Percentiles rank a stretch among this genome's conserved stretches.
Conservation (phyloP, 2,888 invertebrate genomes). For the Incurvaria masculella region DNA sequence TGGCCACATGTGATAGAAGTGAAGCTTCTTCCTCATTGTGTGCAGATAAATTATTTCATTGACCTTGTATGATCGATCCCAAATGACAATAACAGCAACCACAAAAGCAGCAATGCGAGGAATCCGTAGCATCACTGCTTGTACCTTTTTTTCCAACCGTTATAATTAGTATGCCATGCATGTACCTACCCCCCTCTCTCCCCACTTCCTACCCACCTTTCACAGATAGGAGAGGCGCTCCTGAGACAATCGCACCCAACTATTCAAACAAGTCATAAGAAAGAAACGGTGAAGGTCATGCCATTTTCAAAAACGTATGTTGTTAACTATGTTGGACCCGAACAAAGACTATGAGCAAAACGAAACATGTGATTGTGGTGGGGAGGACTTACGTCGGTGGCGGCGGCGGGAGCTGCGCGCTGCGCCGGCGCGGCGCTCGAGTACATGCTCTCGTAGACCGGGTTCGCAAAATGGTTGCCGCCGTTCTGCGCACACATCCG, state of each 20-base stretch:
- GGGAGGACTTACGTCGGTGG: neutral
- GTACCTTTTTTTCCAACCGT: constrained; percentile 27
- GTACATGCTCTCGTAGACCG: constrained; percentile 83
- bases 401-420: neutral
- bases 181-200: no score
- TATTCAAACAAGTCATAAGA: constrained; percentile 1
- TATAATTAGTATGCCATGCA: no score
- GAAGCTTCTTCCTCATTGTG: constrained; percentile 23
- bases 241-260: neutral
- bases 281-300: neutral
- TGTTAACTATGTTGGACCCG: neutral
- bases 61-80: neutral
- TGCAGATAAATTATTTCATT: constrained; percentile 11
- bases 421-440: constrained; percentile 20
- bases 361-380: neutral
- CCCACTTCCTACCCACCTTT: no score
- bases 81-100: neutral
- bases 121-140: neutral
- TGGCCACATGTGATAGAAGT: no score
- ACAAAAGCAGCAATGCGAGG: neutral
- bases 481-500: constrained; percentile 33
- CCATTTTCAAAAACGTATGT: neutral
- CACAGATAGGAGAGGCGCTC: constrained; percentile 24
- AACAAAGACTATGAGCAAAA: neutral
- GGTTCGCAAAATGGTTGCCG: constrained; percentile 77